Conservation (phyloP, 2,888 invertebrate genomes). For the Acronicta psi region DNA sequence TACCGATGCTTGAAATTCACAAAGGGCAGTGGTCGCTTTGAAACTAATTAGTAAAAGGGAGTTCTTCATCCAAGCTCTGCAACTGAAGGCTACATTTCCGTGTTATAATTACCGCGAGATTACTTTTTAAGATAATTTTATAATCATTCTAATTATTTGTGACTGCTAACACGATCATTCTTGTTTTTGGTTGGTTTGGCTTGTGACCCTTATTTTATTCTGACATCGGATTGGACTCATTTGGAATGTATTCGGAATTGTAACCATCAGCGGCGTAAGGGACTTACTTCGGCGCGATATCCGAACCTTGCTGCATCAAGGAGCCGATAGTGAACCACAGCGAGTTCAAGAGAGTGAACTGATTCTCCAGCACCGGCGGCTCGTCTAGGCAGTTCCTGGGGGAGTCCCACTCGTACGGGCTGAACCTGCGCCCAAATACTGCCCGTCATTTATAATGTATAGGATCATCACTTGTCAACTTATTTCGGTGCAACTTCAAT, state of each 20-base stretch:
- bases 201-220: conserved; percentile 13
- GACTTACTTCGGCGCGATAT: conserved; percentile 97
- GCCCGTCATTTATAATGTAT: conserved; percentile 67
- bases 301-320: conserved; percentile 97
- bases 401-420: conserved; percentile 98
- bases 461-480: conserved; percentile 40
- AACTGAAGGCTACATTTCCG: conserved; percentile 82
- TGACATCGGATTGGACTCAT: conserved; percentile 2
- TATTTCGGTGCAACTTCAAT: conserved; percentile 44
- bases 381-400: conserved; percentile 95
- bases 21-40: conserved; percentile 86
- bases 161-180: conserved; percentile 24
- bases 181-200: conserved; percentile 35
- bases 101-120: conserved; percentile 63
- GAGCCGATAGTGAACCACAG: conserved; percentile 98
- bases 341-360: conserved; percentile 96
- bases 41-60: conserved; percentile 84
- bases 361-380: conserved; percentile 96
- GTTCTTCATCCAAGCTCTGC: conserved; percentile 76
- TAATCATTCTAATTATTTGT: conserved; percentile 35
- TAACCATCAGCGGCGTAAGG: conserved; percentile 72
- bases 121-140: conserved; percentile 55
- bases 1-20: conserved; percentile 85
- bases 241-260: conserved; percentile 63
- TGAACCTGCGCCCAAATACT: conserved; percentile 92